Percentiles rank a stretch among this genome's conserved stretches.
phyloP scores from a whole-genome alignment of 2,113 vertebrate genomes.

The Ancistrus triradiatus region DNA sequence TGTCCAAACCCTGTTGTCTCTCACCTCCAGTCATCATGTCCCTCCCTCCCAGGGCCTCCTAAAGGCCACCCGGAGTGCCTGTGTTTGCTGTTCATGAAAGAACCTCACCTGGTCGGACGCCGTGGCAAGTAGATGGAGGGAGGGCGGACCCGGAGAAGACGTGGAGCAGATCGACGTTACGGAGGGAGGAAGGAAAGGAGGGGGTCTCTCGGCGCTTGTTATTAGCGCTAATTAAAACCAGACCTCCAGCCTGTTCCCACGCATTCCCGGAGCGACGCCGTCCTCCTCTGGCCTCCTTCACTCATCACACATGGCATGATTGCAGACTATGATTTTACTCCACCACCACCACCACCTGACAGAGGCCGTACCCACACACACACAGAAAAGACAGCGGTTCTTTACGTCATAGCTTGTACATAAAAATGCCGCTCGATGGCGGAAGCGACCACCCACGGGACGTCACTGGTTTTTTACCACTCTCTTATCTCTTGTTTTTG shows the following conservation, averaged over 20 bases:
- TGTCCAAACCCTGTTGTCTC: conserved; percentile 11
- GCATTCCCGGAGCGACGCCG: conserved; percentile 10
- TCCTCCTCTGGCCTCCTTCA: conserved; percentile 22
- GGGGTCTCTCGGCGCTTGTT: conserved; percentile 20
- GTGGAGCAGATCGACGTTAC: not conserved
- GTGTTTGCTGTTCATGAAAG: conserved; percentile 24
- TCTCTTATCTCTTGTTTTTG: conserved; percentile 18
- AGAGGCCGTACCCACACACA: not conserved
- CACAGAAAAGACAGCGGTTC: too few relatives aligned
- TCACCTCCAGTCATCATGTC: not conserved
- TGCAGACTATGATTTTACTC: conserved; percentile 16
- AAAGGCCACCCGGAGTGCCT: not conserved
- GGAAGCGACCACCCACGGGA: not conserved
- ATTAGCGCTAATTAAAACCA: conserved; percentile 51
- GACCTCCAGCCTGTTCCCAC: conserved; percentile 35
- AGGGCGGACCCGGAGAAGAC: conserved; percentile 19
- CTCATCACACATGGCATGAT: conserved; percentile 24
- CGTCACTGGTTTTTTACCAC: not conserved
- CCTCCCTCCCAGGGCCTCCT: not conserved
- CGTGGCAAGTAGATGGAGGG: too few relatives aligned
- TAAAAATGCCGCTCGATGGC: too few relatives aligned
- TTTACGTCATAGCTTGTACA: too few relatives aligned
- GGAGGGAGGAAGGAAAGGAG: not conserved
- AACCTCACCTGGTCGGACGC: conserved; percentile 39
- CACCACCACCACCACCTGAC: not conserved